Base-by-base conservation (phyloP, 2,113 vertebrate genomes). In the Hippocampus zosterae region DNA sequence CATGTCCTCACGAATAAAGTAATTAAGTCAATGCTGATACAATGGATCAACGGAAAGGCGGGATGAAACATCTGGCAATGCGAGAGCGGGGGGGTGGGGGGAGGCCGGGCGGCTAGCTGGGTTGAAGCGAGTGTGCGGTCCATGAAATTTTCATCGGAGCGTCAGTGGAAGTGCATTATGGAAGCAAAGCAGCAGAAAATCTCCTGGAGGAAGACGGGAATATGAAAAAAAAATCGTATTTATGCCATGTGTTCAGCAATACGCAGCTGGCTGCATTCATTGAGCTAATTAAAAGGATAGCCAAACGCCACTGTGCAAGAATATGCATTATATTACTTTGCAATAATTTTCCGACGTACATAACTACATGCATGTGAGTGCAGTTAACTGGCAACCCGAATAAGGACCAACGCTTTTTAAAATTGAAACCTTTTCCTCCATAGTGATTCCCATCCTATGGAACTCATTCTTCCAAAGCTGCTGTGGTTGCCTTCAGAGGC, bases 151-250 rank as follows among this genome's bases (percentile, higher is more conserved):
- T 89, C 76, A 90, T 87, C 67, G 15, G 69, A 85, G 91, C 87
- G 86, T 89, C 86, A 85, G 88, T 76, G 83, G 81, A 83, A 84
- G 70, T 81, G 86, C 87, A 88, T 89, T 85, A 89, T 60, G 81
- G 81, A 86, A 81, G 76, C 90, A 88, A 84, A 90, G 84, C 81
- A 87, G 89, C 87, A 89, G 87, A 90, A 91, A 88, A 90, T 87
- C 84, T 88, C 89, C 89, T 87, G 74, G 70, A 90, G 88, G 89
- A 90, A 84, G 69, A 77, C 80, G 69, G 64, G 86, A 83, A 84
- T 78, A 8, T 9, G n/a, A 59, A 59, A 29, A 33, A 76, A 85
- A 88, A 84, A 27, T 79, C 40, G 68, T 89, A 90, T 91, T 92
- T 88, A 88, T 88, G 88, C 83, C 80, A 57, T 56, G 13, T 37